Percentiles rank a stretch among this genome's conserved stretches.
phyloP scores from a whole-genome alignment of 2,797 vertebrate genomes.

The Melanotaenia parkinsoni region DNA sequence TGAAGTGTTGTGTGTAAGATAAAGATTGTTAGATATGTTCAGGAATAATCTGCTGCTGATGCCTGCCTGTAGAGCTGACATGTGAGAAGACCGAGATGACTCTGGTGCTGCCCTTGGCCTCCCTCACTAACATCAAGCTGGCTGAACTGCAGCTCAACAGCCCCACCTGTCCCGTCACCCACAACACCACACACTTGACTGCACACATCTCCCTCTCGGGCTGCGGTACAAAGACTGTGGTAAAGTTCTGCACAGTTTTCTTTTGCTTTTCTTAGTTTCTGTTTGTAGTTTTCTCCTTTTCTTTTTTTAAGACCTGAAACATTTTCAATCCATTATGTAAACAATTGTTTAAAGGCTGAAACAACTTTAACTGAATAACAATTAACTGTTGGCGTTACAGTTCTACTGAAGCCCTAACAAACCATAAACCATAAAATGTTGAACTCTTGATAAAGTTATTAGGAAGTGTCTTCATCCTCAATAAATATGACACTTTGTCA shows the following conservation, averaged over 20 bases:
- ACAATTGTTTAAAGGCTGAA: too few species aligned
- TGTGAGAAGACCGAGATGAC: constrained; percentile 72
- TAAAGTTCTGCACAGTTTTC: constrained; percentile 39
- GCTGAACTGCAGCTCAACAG: constrained; percentile 77
- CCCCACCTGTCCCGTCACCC: constrained; percentile 69
- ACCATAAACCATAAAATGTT: too few species aligned
- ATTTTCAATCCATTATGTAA: not conserved
- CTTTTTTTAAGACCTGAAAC: not conserved
- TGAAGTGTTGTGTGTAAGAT: not conserved
- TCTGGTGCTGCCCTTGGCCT: constrained; percentile 72
- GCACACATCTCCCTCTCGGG: constrained; percentile 67
- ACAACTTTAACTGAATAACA: too few species aligned
- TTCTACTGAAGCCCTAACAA: too few species aligned
- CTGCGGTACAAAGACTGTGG: constrained; percentile 80
- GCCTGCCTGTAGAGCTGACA: constrained; percentile 66
- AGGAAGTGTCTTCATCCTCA: too few species aligned
- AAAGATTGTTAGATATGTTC: not conserved
- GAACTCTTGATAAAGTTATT: too few species aligned
- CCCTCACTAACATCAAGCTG: constrained; percentile 62
- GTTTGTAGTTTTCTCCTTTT: not conserved
- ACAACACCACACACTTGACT: constrained; percentile 75
- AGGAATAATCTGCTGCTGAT: constrained; percentile 2
- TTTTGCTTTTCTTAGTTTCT: not conserved
- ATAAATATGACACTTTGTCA: too few species aligned
- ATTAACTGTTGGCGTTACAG: too few species aligned